Evolutionary conservation across 2,113 vertebrate genomes (phyloP).

Genomic region (Sinocyclocheilus anophthalmus): DNA sequence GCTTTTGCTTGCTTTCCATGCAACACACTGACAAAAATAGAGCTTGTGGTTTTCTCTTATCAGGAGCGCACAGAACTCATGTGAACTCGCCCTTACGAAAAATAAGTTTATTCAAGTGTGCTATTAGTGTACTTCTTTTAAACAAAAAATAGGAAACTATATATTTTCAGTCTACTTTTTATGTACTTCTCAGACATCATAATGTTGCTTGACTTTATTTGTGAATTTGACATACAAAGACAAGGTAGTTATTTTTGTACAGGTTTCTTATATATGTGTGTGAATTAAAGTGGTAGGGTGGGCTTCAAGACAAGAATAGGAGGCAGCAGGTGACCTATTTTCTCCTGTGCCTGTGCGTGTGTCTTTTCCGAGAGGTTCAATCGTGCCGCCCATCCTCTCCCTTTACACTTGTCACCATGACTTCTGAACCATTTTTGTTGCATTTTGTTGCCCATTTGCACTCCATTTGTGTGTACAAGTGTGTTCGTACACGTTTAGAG

Average conservation of each 20-base stretch:
- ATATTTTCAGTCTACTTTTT: too few species aligned
- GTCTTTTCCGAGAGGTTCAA: neutral
- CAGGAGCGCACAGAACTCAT: neutral
- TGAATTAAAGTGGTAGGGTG: neutral
- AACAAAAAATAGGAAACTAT: too few species aligned
- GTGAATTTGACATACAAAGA: neutral
- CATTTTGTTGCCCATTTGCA: neutral
- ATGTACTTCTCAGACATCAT: too few species aligned
- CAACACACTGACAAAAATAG: neutral
- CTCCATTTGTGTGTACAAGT: neutral
- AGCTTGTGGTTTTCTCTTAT: neutral
- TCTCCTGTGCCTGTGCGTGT: neutral
- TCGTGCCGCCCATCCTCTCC: slow-evolving; percentile 21
- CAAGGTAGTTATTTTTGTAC: neutral
- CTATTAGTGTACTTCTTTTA: too few species aligned
- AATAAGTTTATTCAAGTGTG: too few species aligned
- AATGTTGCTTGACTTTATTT: neutral
- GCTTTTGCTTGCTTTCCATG: neutral
- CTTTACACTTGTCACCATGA: slow-evolving; percentile 6
- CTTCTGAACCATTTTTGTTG: slow-evolving; percentile 16
- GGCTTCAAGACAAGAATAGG: neutral
- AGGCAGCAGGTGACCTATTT: slow-evolving; percentile 3
- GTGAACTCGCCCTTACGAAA: neutral
- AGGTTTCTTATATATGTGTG: neutral
- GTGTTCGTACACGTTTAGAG: neutral